Percentiles rank a stretch among this genome's conserved stretches.
These are phyloP conservation scores for Drosophila pectinifera DNA, from an alignment of 1,140 invertebrate species.

Conservation along the genomic window DNA sequence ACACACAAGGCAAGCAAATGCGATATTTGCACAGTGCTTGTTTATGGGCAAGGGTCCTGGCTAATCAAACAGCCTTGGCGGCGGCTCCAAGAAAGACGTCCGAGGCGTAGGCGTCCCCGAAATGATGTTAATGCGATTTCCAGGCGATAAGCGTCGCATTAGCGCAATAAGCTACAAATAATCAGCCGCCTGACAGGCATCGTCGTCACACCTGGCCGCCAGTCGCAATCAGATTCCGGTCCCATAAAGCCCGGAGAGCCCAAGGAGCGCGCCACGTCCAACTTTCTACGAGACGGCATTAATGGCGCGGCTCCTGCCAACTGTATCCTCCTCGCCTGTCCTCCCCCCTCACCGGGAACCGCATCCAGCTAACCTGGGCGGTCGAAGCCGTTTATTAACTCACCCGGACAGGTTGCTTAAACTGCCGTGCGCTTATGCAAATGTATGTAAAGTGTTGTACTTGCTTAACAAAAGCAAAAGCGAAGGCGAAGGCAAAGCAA, in stretches of 20 bases:
- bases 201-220: slow-evolving; percentile 36
- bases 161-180: slow-evolving; percentile 77
- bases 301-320: slow-evolving; percentile 12
- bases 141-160: slow-evolving; percentile 76
- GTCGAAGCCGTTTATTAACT: slow-evolving; percentile 42
- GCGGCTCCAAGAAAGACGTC: slow-evolving; percentile 3
- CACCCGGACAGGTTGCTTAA: slow-evolving; percentile 44
- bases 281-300: slow-evolving; percentile 26
- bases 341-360: not conserved
- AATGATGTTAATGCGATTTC: slow-evolving; percentile 71
- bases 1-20: slow-evolving; percentile 19
- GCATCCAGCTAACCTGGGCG: slow-evolving; percentile 8
- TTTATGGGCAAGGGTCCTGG: slow-evolving; percentile 26
- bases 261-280: slow-evolving; percentile 18
- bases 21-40: slow-evolving; percentile 58
- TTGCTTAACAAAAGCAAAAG: slow-evolving; percentile 24
- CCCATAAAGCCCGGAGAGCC: slow-evolving; percentile 13
- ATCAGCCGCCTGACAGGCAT: slow-evolving; percentile 70
- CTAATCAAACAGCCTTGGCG: slow-evolving; percentile 39
- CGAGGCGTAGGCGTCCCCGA: slow-evolving; percentile 8
- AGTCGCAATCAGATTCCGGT: slow-evolving; percentile 36
- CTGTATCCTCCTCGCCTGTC: not conserved
- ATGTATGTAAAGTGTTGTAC: slow-evolving; percentile 74
- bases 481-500: slow-evolving; percentile 18
- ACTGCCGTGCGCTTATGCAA: slow-evolving; percentile 60